Evolutionary conservation across 1,140 invertebrate genomes (phyloP).

Genomic region (Eurosta solidaginis): DNA sequence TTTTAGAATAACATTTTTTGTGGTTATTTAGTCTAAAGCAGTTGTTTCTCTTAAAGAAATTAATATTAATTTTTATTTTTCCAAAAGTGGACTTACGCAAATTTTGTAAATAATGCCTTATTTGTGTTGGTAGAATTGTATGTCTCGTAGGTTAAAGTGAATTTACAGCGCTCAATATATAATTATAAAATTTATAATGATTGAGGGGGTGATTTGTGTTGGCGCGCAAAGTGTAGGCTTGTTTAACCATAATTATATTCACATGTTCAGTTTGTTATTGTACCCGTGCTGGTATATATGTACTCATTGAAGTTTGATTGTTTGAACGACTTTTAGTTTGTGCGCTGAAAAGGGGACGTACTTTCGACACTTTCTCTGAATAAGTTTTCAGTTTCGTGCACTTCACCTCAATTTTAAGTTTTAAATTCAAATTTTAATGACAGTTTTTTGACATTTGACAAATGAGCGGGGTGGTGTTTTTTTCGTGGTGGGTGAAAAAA

Average conservation of each 20-base stretch:
- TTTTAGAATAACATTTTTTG: too few relatives aligned
- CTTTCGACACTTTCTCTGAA: constrained; percentile 21
- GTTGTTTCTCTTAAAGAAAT: too few relatives aligned
- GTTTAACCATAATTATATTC: constrained; percentile 10
- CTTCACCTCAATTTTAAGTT: not conserved
- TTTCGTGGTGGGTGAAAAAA: not conserved
- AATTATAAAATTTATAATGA: constrained; percentile 4
- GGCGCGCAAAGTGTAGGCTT: constrained; percentile 6
- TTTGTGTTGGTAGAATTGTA: too few relatives aligned
- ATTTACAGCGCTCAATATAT: not conserved
- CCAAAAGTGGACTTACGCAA: too few relatives aligned
- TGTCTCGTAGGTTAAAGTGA: not conserved
- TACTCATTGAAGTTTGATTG: not conserved
- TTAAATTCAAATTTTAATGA: constrained; percentile 6
- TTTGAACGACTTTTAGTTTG: not conserved
- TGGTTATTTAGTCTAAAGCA: too few relatives aligned
- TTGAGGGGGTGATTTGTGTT: not conserved
- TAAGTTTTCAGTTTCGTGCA: not conserved
- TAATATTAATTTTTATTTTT: too few relatives aligned
- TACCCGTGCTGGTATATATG: not conserved
- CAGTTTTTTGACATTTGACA: not conserved
- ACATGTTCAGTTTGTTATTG: not conserved
- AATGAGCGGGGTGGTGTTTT: not conserved
- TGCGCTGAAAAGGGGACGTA: constrained; percentile 20
- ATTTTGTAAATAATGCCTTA: too few relatives aligned